Evolutionary conservation across 2,113 vertebrate genomes (phyloP), one percentile per base, ranked within the genome.

Genomic region (Ptychochromis oligacanthus): DNA sequence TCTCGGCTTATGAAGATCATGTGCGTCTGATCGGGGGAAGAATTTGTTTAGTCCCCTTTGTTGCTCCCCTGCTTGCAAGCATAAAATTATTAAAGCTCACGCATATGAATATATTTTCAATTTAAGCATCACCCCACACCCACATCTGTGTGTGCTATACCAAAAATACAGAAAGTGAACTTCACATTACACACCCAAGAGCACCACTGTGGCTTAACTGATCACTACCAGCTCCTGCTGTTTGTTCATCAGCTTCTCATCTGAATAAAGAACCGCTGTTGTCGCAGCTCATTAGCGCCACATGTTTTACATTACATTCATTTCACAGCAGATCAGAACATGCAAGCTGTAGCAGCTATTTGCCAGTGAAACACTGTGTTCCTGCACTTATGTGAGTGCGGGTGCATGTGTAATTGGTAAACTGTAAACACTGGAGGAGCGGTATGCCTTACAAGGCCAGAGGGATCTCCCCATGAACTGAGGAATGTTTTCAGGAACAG

Each of bases 401-500:
- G 34, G 79, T 46, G n/a, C 46, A 56, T 84, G 87, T 83, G 89
- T 86, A 86, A 86, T 79, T 86, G 89, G 92, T 95, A 92, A 95
- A 95, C 87, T 93, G 78, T 95, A 95, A 95, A 95, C 95, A 95
- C 31, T 88, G 80, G 74, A 83, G 72, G 77, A 86, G 87, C 79
- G 59, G 89, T 90, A 92, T 88, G 91, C 95, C 95, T 96, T 96
- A 96, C 93, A 96, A 93, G 96, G 96, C 83, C 81, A 92, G 87
- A 84, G 91, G 95, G 93, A 94, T 95, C 93, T 95, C 95, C 94
- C 93, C 75, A 64, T 92, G 89, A 84, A 89, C 77, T 5, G 22
- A 91, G 95, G 95, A 95, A 95, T 95, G 94, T 89, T 87, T 87
- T 81, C 38, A 85, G 65, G 58, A 89, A 82, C 70, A 10, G 86